Evolutionary conservation across 2,888 invertebrate species (phyloP).

Genomic region (Lottia scabra): DNA sequence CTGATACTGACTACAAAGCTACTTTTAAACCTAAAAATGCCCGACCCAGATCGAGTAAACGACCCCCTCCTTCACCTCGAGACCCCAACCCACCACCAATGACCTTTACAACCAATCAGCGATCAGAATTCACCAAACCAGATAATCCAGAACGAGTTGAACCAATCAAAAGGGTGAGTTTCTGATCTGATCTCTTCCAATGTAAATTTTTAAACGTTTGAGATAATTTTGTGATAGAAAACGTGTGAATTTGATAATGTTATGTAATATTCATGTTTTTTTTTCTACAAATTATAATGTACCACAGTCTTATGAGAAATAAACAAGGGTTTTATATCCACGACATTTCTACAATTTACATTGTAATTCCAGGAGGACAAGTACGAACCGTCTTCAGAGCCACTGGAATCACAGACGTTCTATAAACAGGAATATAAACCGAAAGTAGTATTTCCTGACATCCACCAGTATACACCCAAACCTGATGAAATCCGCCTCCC

Average conservation of each 20-base stretch:
- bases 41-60: constrained; percentile 62
- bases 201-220: too few relatives aligned
- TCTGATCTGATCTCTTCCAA: not conserved
- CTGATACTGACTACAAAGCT: constrained; percentile 55
- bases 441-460: constrained; percentile 26
- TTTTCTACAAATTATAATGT: too few relatives aligned
- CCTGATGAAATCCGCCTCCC: constrained; percentile 37
- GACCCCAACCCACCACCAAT: constrained; percentile 55
- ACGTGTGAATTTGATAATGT: too few relatives aligned
- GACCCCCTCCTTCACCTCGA: constrained; percentile 54
- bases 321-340: too few relatives aligned
- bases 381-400: constrained; percentile 51
- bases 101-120: constrained; percentile 58
- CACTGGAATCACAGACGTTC: constrained; percentile 49
- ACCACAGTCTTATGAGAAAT: too few relatives aligned
- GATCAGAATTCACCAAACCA: constrained; percentile 50
- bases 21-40: constrained; percentile 47
- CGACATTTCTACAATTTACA: too few relatives aligned
- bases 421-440: constrained; percentile 53
- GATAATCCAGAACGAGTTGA: constrained; percentile 46
- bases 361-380: constrained; percentile 45
- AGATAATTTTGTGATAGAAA: too few relatives aligned
- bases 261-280: too few relatives aligned
- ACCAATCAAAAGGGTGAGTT: constrained; percentile 48
- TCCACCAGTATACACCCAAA: constrained; percentile 1